phyloP scores from a whole-genome alignment of 2,113 vertebrate genomes.

The Ascaphus truei region DNA sequence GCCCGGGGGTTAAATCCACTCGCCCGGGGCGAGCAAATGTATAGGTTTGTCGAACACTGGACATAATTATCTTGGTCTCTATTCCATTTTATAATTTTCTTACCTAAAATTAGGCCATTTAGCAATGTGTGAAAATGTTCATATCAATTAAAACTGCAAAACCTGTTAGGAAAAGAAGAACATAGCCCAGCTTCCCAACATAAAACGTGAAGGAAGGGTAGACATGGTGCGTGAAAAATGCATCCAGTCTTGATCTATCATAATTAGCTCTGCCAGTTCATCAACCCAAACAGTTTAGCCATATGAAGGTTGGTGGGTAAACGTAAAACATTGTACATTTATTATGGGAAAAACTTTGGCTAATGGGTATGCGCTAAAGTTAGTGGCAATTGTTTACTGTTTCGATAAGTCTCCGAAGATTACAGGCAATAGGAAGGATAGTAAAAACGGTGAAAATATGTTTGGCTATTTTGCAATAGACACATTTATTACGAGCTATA shows the following conservation, averaged over 20 bases:
- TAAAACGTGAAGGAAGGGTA: slow-evolving; percentile 3
- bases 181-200: background rate
- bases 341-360: background rate
- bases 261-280: slow-evolving; percentile 7
- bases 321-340: background rate
- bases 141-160: slow-evolving; percentile 9
- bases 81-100: too few species aligned
- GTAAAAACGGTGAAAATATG: slow-evolving; percentile 6
- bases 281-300: background rate
- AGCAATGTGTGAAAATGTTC: background rate
- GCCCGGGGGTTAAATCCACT: too few species aligned
- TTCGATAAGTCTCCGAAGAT: background rate
- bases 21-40: too few species aligned
- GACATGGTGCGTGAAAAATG: background rate
- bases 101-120: slow-evolving; percentile 11
- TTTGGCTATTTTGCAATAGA: background rate
- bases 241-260: slow-evolving; percentile 5
- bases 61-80: too few species aligned
- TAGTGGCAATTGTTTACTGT: background rate
- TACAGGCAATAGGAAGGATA: background rate
- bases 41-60: too few species aligned
- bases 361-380: background rate
- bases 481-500: slow-evolving; percentile 5
- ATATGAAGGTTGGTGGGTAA: background rate
- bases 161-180: background rate